Percentiles rank a stretch among this genome's conserved stretches.
Evolutionary conservation across 2,113 vertebrate species (phyloP).

Genomic region (Candoia aspera): DNA sequence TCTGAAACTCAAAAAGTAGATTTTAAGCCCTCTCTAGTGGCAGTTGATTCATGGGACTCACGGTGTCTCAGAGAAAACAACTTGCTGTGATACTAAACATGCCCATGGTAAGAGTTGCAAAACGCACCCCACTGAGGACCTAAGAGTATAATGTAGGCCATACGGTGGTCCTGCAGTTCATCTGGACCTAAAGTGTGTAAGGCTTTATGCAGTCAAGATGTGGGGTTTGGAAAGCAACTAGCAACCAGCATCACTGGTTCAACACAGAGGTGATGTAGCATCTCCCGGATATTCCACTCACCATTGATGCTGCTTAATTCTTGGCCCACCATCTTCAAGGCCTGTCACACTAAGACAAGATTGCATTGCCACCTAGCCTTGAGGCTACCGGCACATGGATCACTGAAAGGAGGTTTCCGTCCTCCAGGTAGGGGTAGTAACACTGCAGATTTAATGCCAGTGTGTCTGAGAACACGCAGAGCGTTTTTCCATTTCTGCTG

Average conservation of each 20-base stretch:
- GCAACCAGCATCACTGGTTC: neutral
- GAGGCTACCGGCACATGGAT: neutral
- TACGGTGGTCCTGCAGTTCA: neutral
- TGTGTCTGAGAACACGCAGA: neutral
- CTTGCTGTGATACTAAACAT: neutral
- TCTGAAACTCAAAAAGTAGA: neutral
- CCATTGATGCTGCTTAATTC: neutral
- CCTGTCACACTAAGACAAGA: neutral
- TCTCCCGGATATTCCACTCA: neutral
- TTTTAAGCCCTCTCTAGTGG: neutral
- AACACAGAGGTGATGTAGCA: neutral
- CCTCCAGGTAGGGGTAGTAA: neutral
- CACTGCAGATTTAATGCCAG: neutral
- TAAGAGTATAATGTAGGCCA: neutral
- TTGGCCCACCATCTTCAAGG: neutral
- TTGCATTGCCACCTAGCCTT: neutral
- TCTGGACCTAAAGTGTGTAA: neutral
- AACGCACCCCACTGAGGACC: neutral
- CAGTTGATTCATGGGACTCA: neutral
- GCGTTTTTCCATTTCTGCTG: neutral
- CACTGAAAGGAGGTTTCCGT: neutral
- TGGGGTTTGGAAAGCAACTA: neutral
- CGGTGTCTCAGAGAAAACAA: neutral
- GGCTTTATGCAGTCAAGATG: neutral
- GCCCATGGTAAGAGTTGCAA: neutral